Conservation (phyloP, 2,888 invertebrate genomes). For the Diarsia rubi region DNA sequence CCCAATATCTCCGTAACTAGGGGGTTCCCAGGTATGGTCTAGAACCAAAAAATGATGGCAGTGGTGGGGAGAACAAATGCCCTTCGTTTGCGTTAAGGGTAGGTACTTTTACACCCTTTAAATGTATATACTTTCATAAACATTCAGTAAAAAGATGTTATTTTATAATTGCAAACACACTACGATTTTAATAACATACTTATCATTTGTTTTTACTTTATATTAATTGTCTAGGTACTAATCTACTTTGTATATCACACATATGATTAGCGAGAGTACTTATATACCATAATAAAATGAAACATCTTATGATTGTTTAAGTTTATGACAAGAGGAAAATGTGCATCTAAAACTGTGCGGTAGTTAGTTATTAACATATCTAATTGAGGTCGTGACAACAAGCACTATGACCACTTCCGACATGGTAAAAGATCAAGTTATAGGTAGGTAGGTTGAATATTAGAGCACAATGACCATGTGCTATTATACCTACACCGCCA, state of each 20-base stretch:
- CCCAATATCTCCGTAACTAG: too few species aligned
- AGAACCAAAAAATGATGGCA: too few species aligned
- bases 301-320: constrained; percentile 26
- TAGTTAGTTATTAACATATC: constrained; percentile 15
- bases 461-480: not conserved
- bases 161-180: not conserved
- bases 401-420: constrained; percentile 16
- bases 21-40: too few species aligned
- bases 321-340: constrained; percentile 37
- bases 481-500: not conserved
- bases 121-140: not conserved
- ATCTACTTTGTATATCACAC: not conserved
- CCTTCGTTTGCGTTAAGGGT: too few species aligned
- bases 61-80: too few species aligned
- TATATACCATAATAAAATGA: constrained; percentile 9
- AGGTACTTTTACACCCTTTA: too few species aligned
- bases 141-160: not conserved
- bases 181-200: not conserved
- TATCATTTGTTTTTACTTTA: too few species aligned
- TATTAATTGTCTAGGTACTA: too few species aligned
- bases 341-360: constrained; percentile 31
- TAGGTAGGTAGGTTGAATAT: not conserved
- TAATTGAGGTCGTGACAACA: constrained; percentile 4
- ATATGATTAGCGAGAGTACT: constrained; percentile 14
- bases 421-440: constrained; percentile 11